These are phyloP conservation scores for Chrysopa pallens DNA, from an alignment of 1,140 invertebrate species.

Conservation along the genomic window DNA sequence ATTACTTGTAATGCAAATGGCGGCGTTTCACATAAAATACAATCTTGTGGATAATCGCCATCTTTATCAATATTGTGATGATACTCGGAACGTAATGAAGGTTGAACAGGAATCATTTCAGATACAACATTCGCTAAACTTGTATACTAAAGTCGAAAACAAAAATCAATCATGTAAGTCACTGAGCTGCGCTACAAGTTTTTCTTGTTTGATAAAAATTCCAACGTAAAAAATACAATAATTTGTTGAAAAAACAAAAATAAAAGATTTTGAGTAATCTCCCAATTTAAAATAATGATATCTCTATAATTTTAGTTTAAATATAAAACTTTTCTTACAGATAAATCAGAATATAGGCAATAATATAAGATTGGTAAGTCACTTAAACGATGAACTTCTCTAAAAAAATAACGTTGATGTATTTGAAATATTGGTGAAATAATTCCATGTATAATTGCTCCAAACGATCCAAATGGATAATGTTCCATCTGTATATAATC, in stretches of 20 bases:
- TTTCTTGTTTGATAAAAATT: too few species aligned
- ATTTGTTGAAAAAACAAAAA: too few species aligned
- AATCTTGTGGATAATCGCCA: neutral
- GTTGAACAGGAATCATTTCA: conserved; percentile 19
- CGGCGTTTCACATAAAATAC: neutral
- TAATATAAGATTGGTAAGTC: conserved; percentile 25
- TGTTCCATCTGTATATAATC: conserved; percentile 27
- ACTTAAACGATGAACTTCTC: conserved; percentile 33
- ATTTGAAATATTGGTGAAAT: conserved; percentile 35
- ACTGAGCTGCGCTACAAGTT: too few species aligned
- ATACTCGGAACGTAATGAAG: conserved; percentile 5
- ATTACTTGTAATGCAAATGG: conserved; percentile 26
- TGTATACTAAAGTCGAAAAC: too few species aligned
- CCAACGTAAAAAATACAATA: too few species aligned
- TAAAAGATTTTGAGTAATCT: too few species aligned
- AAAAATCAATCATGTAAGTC: too few species aligned
- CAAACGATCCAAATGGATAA: conserved; percentile 11
- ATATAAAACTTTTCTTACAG: too few species aligned
- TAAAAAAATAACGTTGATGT: conserved; percentile 33
- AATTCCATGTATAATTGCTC: conserved; percentile 24
- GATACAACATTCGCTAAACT: conserved; percentile 13
- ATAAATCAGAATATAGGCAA: conserved; percentile 18
- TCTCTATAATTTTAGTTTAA: too few species aligned
- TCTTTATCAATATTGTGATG: conserved; percentile 5
- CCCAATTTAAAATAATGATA: too few species aligned